These are phyloP conservation scores for Scaptodrosophila lebanonensis DNA, from an alignment of 1,140 invertebrate genomes.

Conservation along the genomic window DNA sequence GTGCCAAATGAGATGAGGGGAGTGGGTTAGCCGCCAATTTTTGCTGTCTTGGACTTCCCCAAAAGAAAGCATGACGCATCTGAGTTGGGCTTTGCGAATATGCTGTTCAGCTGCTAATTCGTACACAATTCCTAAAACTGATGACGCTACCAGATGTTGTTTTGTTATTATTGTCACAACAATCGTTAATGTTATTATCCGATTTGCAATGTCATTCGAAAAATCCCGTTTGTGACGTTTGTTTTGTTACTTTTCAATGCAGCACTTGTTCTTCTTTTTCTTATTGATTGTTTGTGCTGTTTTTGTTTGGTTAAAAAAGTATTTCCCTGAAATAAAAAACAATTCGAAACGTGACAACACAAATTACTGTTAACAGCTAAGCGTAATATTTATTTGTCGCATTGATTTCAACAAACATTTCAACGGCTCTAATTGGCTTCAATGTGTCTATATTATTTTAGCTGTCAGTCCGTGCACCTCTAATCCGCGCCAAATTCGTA, in stretches of 20 bases:
- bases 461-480: slow-evolving; percentile 27
- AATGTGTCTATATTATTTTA: slow-evolving; percentile 27
- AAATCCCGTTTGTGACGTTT: slow-evolving; percentile 12
- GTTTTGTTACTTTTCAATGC: slow-evolving; percentile 1
- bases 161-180: neutral
- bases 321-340: slow-evolving; percentile 42
- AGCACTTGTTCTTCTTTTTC: slow-evolving; percentile 34
- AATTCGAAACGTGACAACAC: slow-evolving; percentile 2
- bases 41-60: slow-evolving; percentile 51
- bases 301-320: slow-evolving; percentile 17
- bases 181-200: neutral
- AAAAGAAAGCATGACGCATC: slow-evolving; percentile 65
- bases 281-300: too few relatives aligned
- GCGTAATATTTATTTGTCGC: neutral
- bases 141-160: neutral
- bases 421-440: slow-evolving; percentile 41
- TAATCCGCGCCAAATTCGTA: slow-evolving; percentile 29
- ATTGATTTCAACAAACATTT: slow-evolving; percentile 44
- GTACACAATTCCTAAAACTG: neutral
- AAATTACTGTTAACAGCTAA: slow-evolving; percentile 47
- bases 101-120: too few relatives aligned
- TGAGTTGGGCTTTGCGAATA: too few relatives aligned
- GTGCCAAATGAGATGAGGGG: too few relatives aligned
- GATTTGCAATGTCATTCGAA: neutral
- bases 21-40: too few relatives aligned